Evolutionary conservation across 2,113 vertebrate genomes (phyloP), one percentile per base, ranked within the genome.

Genomic region (Camarhynchus parvulus): DNA sequence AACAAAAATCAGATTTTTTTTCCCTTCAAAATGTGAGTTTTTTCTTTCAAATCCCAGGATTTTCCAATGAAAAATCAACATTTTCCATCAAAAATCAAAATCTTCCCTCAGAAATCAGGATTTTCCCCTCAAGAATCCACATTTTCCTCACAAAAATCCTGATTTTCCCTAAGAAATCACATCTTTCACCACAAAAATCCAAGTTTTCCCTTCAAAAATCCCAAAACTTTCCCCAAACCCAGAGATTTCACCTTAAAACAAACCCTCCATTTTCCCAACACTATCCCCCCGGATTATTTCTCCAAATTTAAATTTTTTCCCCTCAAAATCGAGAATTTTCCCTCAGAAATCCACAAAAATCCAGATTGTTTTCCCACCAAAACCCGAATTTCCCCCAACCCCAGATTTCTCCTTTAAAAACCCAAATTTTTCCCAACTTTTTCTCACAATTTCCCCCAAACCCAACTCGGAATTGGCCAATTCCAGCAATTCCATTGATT

Each of bases 221-320:
- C 14, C 22, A 9, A 13, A 10, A 11, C 4, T 49, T 41, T 19
- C 1, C 30, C 18, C 22, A 17, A 28, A n/a, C 4, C 2, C 18
- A 3, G 2, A 10, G 3, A 33, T 14, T 33, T 21, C n/a, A 13
- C 52, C 17, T 25, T 10, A 5, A 31, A 67, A 35, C 15, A 31
- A 67, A 12, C 19, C 17, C 14, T 30, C 47, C 6, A 5, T 14
- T 44, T 35, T 2, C 24, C 25, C 30, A n/a, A 12, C 7, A 2
- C 4, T 27, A 25, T 16, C 0, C 10, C 7, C 11, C 25, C 0
- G 1, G 2, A 27, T n/a, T 11, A 33, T 5, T 69, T 31, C 28
- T 17, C 15, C 17, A 22, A 39, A 39, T 17, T 24, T 16, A 6
- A 49, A 2, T 7, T 2, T 27, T 22, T 27, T 13, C 5, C 18